Percentiles rank a stretch among this genome's conserved stretches.
Conservation (phyloP, 2,797 vertebrate genomes). For the Calcarius lapponicus region DNA sequence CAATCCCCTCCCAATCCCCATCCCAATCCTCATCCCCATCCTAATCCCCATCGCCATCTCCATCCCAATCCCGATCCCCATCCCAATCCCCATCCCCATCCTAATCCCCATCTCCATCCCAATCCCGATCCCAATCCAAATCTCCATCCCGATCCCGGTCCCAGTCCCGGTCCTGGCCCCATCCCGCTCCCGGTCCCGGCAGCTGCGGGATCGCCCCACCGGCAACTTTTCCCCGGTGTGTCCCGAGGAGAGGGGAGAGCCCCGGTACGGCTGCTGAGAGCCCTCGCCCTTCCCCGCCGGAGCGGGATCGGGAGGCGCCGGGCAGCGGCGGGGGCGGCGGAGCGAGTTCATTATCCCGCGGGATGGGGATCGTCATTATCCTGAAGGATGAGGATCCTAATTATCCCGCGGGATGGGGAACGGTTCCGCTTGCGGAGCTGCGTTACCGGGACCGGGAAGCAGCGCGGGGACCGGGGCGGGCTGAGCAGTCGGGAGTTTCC, state of each 20-base stretch:
- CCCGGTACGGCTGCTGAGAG: background rate
- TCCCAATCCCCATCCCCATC: accelerated
- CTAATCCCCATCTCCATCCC: accelerated
- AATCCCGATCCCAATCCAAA: accelerated
- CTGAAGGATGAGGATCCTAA: background rate
- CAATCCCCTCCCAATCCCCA: no score
- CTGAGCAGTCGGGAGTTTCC: background rate
- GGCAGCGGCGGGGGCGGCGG: background rate
- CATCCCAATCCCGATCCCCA: accelerated
- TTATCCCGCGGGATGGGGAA: background rate
- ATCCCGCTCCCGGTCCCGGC: background rate
- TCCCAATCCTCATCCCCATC: background rate
- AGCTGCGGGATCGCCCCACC: background rate
- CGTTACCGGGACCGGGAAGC: background rate
- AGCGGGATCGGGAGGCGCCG: background rate
- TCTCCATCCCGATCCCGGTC: background rate
- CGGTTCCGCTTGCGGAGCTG: background rate
- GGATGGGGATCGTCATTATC: background rate
- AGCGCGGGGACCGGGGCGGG: background rate
- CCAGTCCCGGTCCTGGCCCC: accelerated
- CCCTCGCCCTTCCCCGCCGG: background rate
- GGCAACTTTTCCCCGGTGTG: background rate
- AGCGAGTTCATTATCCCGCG: background rate
- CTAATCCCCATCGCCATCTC: background rate
- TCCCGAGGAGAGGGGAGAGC: background rate